Base-by-base conservation (phyloP, 2,888 invertebrate species). In the Cosmopolites sordidus region DNA sequence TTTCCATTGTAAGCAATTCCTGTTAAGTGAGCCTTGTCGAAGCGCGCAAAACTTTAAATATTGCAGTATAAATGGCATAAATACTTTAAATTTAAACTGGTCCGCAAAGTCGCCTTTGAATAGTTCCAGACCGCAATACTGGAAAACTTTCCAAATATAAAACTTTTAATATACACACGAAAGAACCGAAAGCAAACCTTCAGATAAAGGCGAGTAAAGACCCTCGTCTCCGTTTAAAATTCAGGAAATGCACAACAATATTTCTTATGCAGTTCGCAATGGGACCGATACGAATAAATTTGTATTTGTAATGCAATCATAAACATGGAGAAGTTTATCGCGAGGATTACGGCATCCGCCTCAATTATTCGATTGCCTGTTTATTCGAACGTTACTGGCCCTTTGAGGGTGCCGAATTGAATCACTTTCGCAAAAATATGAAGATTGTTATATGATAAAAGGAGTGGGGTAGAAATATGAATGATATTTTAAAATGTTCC, bases 241-340 rank as follows among this genome's bases (percentile, higher is more conserved):
- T 54, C 51, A 30, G 58, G 61, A 61, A 61, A 60, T 58, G 56
- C 59, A 62, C 59, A 62, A 63, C 62, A 60, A 58, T 60, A 63
- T 63, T 62, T 62, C 64, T 64, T 64, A 61, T 62, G 60, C 61
- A 60, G 56, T 58, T 49, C 56, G 46, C 48, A 33, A 33, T 4
- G 43, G 46, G 55, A 51, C 17, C 51, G 51, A 56, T 52, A 49
- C 47, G 52, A 56, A 55, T 61, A 59, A 57, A 58, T 57, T 58
- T 58, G 48, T 54, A 37, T 57, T 54, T 51, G 53, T 60, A 60
- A 60, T 55, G 53, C 55, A 52, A 54, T 57, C 54, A 58, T 58
- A 60, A 60, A 59, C 58, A 59, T 58, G 56, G 51, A 43, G 47
- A 40, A 45, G 51, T 53, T 57, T 55, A 59, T 56, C 47, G 56